Base-by-base conservation (phyloP, 2,888 invertebrate species). In the Xanthia togata region DNA sequence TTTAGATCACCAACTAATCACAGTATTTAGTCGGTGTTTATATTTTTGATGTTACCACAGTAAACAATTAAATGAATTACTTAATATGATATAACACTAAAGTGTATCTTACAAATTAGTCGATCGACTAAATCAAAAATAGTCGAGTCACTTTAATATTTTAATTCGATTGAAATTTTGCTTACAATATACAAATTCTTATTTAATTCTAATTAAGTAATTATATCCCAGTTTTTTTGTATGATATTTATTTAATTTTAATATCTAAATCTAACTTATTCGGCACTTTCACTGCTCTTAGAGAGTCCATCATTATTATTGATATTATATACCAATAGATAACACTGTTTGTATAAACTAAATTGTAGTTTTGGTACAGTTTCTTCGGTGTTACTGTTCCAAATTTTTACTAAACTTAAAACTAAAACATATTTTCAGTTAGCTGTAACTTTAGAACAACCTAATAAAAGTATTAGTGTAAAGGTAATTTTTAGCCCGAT, bases 201-300 rank as follows among this genome's bases (percentile, higher is more conserved):
- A 73, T 73, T 70, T 71, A 72, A 76, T 71, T 68, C 72, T 82
- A 82, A 50, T 69, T 64, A 74, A 70, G 73, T 75, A 76, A 78
- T 82, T 76, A 57, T 78, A 76, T 85, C 83, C 84, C 83, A 89
- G 82, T 79, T 83, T 87, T 53, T 86, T 80, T 31, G 76, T 76
- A 80, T 86, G 78, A 82, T 76, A n/a, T n/a, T 31, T 31, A 80
- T 81, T 62, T 57, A 68, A 79, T 50, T 73, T 78, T 83, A 80
- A 82, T 63, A 75, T 80, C 77, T 88, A 84, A 74, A 67, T 65
- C 78, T 89, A 88, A 38, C 67, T 72, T 89, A 81, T 88, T 88
- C 81, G 90, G 91, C 90, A 90, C 90, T 79, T 90, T 88, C 86
- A 84, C 79, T 83, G 75, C 90, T 87, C 81, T 82, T 67, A 76